Conservation (phyloP, 2,797 vertebrate genomes). For the Amniataba percoides region DNA sequence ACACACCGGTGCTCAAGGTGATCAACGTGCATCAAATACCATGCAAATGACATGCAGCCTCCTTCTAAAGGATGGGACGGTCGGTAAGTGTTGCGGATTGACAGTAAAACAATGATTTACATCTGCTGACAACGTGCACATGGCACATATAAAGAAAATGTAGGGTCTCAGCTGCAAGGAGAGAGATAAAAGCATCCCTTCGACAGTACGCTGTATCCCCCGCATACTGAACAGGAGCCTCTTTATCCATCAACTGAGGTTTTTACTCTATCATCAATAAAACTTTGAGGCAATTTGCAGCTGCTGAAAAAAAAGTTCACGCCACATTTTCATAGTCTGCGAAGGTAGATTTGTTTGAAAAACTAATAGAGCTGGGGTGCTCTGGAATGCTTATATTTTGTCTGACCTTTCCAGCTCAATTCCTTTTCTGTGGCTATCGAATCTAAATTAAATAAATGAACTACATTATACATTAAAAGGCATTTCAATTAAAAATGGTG, state of each 20-base stretch:
- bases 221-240: slow-evolving; percentile 70
- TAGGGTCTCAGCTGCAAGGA: slow-evolving; percentile 52
- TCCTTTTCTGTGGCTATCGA: slow-evolving; percentile 65
- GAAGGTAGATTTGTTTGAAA: slow-evolving; percentile 71
- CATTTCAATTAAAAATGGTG: slow-evolving; percentile 77
- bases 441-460: slow-evolving; percentile 80
- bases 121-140: slow-evolving; percentile 60
- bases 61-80: slow-evolving; percentile 13
- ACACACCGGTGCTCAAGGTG: not conserved
- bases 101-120: slow-evolving; percentile 66
- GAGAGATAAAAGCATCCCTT: slow-evolving; percentile 71
- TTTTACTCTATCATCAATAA: slow-evolving; percentile 71
- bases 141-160: slow-evolving; percentile 62
- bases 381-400: slow-evolving; percentile 67
- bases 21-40: slow-evolving; percentile 21
- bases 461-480: slow-evolving; percentile 77
- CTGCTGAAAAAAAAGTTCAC: slow-evolving; percentile 62
- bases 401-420: slow-evolving; percentile 77
- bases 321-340: slow-evolving; percentile 58
- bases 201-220: slow-evolving; percentile 47
- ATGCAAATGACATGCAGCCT: slow-evolving; percentile 24
- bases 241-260: slow-evolving; percentile 67
- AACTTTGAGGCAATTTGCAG: slow-evolving; percentile 73
- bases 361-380: slow-evolving; percentile 60
- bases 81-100: slow-evolving; percentile 38